Conservation (phyloP, 2,888 invertebrate species). For the Amiota minor region DNA sequence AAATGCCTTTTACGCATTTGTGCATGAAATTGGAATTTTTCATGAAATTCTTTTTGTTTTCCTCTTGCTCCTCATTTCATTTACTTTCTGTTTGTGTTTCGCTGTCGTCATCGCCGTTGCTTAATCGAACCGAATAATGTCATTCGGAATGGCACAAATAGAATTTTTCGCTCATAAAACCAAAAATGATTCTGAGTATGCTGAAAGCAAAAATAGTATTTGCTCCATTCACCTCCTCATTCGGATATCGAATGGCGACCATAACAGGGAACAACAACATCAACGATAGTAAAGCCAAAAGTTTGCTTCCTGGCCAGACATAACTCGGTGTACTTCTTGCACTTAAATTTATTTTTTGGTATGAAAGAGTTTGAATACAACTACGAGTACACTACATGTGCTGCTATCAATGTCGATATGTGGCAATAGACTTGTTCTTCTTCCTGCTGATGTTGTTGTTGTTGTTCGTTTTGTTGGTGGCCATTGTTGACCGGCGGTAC, state of each 20-base stretch:
- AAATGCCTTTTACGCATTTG: constrained; percentile 20
- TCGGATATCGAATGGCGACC: constrained; percentile 18
- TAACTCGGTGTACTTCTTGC: constrained; percentile 53
- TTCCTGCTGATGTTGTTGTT: constrained; percentile 32
- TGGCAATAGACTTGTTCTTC: constrained; percentile 50
- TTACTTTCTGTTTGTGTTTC: constrained; percentile 12
- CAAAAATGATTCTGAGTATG: neutral
- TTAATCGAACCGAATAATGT: constrained; percentile 25
- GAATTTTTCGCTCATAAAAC: constrained; percentile 22
- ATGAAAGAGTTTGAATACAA: too few species aligned
- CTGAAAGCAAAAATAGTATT: constrained; percentile 40
- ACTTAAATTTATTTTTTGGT: constrained; percentile 37
- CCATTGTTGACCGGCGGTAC: constrained; percentile 42
- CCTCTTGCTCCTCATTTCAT: too few species aligned
- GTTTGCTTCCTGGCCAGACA: constrained; percentile 64
- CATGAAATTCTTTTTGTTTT: constrained; percentile 43
- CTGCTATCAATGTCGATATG: constrained; percentile 45
- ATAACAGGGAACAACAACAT: constrained; percentile 19
- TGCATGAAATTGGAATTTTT: constrained; percentile 35
- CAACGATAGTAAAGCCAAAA: constrained; percentile 39
- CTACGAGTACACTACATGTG: constrained; percentile 3
- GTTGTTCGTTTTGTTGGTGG: constrained; percentile 44
- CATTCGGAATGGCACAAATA: constrained; percentile 20
- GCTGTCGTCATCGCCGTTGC: neutral
- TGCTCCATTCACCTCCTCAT: neutral